Evolutionary conservation across 37 sponge, comb jelly and placozoan species (phyloP).

Genomic region (Agelas oroides): DNA sequence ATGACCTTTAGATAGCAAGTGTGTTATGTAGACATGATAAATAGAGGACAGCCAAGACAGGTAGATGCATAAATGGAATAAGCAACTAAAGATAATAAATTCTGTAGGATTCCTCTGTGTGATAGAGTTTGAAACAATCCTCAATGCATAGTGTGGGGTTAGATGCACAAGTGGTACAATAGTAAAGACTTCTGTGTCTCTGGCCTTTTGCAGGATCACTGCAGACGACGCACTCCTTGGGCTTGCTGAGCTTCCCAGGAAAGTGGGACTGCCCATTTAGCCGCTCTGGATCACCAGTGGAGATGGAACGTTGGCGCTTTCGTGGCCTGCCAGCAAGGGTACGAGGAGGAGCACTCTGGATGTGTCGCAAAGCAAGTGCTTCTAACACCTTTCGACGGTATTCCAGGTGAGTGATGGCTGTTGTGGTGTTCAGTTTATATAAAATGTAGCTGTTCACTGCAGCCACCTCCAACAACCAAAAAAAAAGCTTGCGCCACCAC

Average conservation of each 20-base stretch:
- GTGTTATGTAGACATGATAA: too few relatives aligned
- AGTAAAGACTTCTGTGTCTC: not conserved
- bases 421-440: not conserved
- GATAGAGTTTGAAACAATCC: not conserved
- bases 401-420: not conserved
- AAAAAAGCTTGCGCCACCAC: slow-evolving; percentile 27
- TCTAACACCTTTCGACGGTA: not conserved
- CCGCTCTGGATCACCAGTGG: not conserved
- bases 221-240: not conserved
- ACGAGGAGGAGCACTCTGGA: not conserved
- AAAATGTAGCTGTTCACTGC: not conserved
- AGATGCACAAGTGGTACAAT: not conserved
- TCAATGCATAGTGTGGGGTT: not conserved
- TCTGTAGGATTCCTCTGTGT: too few relatives aligned
- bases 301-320: not conserved
- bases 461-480: slow-evolving; percentile 17
- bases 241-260: not conserved
- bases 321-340: not conserved
- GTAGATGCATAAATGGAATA: too few relatives aligned
- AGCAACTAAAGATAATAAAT: too few relatives aligned
- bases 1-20: too few relatives aligned
- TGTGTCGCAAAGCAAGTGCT: not conserved
- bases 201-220: not conserved
- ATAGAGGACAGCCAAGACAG: too few relatives aligned
- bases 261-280: not conserved